Percentiles rank a stretch among this genome's conserved stretches.
Evolutionary conservation across 1,140 invertebrate genomes (phyloP).

Genomic region (Teleogryllus occipitalis): DNA sequence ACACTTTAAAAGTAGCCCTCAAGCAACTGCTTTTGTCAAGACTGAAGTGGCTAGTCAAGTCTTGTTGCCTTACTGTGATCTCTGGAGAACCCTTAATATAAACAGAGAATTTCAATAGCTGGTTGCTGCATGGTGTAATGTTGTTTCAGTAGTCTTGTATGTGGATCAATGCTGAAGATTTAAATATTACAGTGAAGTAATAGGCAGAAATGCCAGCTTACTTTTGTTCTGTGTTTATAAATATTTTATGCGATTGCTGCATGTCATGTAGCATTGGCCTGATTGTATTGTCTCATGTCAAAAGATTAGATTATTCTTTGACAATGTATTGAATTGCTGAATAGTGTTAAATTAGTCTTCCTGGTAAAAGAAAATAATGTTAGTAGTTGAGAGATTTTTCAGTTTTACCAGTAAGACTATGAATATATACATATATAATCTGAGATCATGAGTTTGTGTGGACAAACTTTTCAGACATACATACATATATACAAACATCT

Average conservation of each 20-base stretch:
- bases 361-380: not conserved
- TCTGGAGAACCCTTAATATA: not conserved
- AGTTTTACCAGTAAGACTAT: not conserved
- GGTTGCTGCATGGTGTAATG: not conserved
- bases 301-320: not conserved
- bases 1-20: too few species aligned
- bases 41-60: not conserved
- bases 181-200: not conserved
- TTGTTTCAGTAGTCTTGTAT: not conserved
- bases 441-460: not conserved
- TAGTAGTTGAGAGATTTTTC: not conserved
- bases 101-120: not conserved
- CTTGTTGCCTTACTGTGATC: not conserved
- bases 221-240: too few species aligned
- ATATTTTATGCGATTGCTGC: too few species aligned
- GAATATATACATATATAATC: not conserved
- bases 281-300: not conserved
- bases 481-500: not conserved
- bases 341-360: not conserved
- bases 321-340: not conserved
- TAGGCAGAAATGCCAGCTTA: too few species aligned
- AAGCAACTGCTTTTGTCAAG: too few species aligned
- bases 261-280: not conserved
- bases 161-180: not conserved
- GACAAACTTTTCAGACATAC: not conserved